phyloP scores from a whole-genome alignment of 64 coral and sea anemone species.

The Porites lutea region DNA sequence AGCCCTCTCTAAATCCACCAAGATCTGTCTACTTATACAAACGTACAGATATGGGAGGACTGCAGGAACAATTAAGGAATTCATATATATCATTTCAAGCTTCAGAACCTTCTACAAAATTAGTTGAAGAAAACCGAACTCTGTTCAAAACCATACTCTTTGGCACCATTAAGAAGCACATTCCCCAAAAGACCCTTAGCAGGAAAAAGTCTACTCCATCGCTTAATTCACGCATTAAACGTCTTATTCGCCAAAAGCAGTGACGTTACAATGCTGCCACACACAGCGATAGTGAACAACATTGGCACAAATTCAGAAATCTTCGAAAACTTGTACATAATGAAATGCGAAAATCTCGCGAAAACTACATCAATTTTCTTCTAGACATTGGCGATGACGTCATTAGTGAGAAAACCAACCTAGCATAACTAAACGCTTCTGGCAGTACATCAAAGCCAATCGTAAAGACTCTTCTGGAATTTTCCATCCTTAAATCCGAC shows the following conservation, averaged over 20 bases:
- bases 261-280: constrained; percentile 75
- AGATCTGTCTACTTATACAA: constrained; percentile 54
- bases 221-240: too few species aligned
- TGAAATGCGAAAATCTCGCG: constrained; percentile 46
- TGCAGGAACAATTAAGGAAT: constrained; percentile 36
- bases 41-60: constrained; percentile 46
- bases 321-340: constrained; percentile 62
- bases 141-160: constrained; percentile 59
- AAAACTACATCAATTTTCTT: constrained; percentile 45
- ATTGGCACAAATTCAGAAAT: constrained; percentile 62
- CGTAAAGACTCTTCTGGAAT: too few species aligned
- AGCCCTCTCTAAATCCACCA: neutral
- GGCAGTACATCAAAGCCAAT: too few species aligned
- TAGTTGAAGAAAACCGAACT: constrained; percentile 64
- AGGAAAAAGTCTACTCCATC: too few species aligned
- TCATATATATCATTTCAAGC: constrained; percentile 46
- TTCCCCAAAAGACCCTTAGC: constrained; percentile 57
- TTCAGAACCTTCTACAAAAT: constrained; percentile 57
- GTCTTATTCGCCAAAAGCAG: constrained; percentile 76
- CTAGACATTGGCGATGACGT: constrained; percentile 28
- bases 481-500: too few species aligned
- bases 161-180: constrained; percentile 42
- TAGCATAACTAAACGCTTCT: too few species aligned
- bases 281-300: constrained; percentile 56
- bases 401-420: too few species aligned